Conservation (phyloP, 1,140 invertebrate genomes). For the Lepidurus arcticus region DNA sequence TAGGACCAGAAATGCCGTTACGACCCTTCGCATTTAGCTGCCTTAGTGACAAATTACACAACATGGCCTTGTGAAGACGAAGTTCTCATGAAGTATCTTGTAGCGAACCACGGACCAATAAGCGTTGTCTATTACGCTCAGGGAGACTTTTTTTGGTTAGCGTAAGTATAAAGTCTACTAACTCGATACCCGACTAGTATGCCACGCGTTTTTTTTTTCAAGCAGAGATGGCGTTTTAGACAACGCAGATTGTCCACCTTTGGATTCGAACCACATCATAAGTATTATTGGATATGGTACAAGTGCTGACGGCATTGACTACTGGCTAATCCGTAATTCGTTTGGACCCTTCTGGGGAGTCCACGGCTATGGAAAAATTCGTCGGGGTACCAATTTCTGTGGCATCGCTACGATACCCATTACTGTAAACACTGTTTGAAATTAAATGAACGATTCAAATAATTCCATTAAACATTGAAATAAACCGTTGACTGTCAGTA, state of each 20-base stretch:
- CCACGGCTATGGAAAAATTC: conserved; percentile 34
- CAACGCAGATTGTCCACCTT: conserved; percentile 37
- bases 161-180: neutral
- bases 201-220: neutral
- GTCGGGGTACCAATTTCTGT: conserved; percentile 34
- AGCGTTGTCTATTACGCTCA: conserved; percentile 48
- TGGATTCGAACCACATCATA: conserved; percentile 46
- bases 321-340: conserved; percentile 34
- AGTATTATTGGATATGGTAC: conserved; percentile 49
- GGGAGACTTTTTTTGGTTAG: conserved; percentile 43
- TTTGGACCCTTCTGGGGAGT: conserved; percentile 34
- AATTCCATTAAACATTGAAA: neutral
- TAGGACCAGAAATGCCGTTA: conserved; percentile 10
- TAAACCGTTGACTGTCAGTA: too few species aligned
- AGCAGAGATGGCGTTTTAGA: conserved; percentile 40
- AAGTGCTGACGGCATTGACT: conserved; percentile 40
- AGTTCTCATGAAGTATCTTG: conserved; percentile 42
- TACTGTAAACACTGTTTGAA: neutral
- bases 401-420: conserved; percentile 19
- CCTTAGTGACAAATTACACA: neutral
- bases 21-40: neutral
- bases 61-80: conserved; percentile 6
- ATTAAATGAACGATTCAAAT: neutral
- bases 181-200: neutral
- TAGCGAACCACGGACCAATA: conserved; percentile 45